Evolutionary conservation across 2,113 vertebrate genomes (phyloP).

Genomic region (Paedocypris sp.): DNA sequence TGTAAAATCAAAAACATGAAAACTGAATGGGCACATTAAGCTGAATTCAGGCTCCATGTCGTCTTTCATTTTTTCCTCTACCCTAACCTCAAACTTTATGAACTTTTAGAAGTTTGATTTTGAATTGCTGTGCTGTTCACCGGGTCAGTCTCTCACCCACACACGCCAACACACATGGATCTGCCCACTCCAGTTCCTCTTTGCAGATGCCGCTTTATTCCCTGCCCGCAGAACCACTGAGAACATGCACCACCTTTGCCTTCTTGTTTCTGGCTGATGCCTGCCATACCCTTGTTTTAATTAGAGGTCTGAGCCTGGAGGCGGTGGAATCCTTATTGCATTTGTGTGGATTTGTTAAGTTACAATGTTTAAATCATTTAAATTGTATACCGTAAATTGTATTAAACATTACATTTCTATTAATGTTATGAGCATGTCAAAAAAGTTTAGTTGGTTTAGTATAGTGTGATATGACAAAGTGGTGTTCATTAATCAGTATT

Average conservation of each 20-base stretch:
- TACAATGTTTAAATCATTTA: too few species aligned
- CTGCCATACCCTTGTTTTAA: conserved; percentile 39
- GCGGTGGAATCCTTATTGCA: too few species aligned
- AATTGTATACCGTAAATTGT: too few species aligned
- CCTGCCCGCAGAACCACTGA: conserved; percentile 14
- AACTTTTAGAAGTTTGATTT: conserved; percentile 4
- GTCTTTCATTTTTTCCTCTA: conserved; percentile 7
- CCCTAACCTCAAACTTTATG: background rate
- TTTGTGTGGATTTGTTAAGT: too few species aligned
- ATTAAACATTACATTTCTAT: too few species aligned
- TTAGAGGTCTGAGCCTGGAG: too few species aligned
- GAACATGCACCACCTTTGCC: conserved; percentile 16
- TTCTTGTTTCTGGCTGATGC: conserved; percentile 41
- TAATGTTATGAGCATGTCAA: too few species aligned
- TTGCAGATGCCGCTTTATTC: background rate
- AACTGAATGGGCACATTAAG: too few species aligned
- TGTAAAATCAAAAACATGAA: too few species aligned
- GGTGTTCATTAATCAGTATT: too few species aligned
- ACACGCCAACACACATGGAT: conserved; percentile 14
- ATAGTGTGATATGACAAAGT: too few species aligned
- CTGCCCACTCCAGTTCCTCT: conserved; percentile 18
- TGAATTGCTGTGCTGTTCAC: conserved; percentile 10
- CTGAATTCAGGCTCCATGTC: background rate
- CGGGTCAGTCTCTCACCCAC: conserved; percentile 19
- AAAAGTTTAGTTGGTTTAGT: too few species aligned